Percentiles rank a stretch among this genome's conserved stretches.
Evolutionary conservation across 2,888 invertebrate genomes (phyloP).

Genomic region (Leucophora obtusa): DNA sequence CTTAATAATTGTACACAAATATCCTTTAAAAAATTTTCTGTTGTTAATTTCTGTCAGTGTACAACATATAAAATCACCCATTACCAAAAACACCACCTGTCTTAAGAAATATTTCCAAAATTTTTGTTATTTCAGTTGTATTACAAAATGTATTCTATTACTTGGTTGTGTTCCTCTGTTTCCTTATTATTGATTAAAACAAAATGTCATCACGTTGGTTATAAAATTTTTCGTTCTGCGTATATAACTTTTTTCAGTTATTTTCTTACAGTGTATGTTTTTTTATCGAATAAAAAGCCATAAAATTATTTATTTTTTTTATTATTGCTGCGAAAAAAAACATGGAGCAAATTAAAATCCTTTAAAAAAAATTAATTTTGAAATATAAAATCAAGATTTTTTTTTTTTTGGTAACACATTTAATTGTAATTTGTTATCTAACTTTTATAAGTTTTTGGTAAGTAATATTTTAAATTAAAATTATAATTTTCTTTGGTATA

Average conservation of each 20-base stretch:
- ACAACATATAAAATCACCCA: constrained; percentile 35
- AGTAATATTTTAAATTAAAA: constrained; percentile 61
- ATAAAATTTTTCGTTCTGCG: constrained; percentile 18
- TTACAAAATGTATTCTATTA: constrained; percentile 1
- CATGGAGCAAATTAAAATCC: neutral
- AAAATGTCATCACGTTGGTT: constrained; percentile 23
- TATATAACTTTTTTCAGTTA: constrained; percentile 7
- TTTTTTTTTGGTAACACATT: constrained; percentile 57
- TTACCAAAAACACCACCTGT: constrained; percentile 26
- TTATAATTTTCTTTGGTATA: constrained; percentile 38
- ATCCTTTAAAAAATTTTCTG: neutral
- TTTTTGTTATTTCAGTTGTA: constrained; percentile 3
- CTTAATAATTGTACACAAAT: neutral
- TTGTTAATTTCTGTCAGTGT: constrained; percentile 51
- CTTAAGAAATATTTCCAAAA: constrained; percentile 12
- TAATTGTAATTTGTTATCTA: constrained; percentile 59
- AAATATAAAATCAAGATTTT: constrained; percentile 39
- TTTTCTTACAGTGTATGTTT: constrained; percentile 48
- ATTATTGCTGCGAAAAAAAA: constrained; percentile 2
- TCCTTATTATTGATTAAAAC: constrained; percentile 13
- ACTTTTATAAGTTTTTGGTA: constrained; percentile 62
- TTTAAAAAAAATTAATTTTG: constrained; percentile 2
- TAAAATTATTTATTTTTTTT: constrained; percentile 21
- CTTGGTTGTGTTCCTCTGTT: constrained; percentile 26
- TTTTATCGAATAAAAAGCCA: constrained; percentile 13